Percentiles rank a stretch among this genome's conserved stretches.
phyloP scores from a whole-genome alignment of 2,888 invertebrate species.

The Drosophila atripex region DNA sequence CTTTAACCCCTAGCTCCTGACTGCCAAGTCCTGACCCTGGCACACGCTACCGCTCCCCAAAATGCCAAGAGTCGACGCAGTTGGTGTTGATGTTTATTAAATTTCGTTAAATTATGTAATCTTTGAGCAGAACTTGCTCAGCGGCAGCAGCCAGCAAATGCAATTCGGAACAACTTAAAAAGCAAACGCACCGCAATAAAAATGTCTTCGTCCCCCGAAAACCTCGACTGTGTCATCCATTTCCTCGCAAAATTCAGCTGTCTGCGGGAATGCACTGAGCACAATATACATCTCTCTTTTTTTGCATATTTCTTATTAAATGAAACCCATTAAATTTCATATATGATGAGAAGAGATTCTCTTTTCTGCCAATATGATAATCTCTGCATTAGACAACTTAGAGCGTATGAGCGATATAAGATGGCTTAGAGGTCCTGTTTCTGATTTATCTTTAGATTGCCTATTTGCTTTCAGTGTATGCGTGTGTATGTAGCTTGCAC shows the following conservation, averaged over 20 bases:
- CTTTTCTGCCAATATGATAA: background rate
- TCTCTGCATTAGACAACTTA: background rate
- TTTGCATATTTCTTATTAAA: too few species aligned
- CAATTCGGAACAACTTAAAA: constrained; percentile 81
- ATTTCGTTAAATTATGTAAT: constrained; percentile 79
- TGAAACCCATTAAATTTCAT: background rate
- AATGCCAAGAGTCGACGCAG: constrained; percentile 36
- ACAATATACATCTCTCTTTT: background rate
- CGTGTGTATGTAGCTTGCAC: constrained; percentile 30
- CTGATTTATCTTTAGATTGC: background rate
- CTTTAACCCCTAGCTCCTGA: constrained; percentile 19
- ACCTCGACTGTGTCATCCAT: constrained; percentile 54
- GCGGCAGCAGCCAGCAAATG: constrained; percentile 60
- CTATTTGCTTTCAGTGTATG: constrained; percentile 10
- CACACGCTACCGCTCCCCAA: constrained; percentile 18
- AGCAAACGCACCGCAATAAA: constrained; percentile 77
- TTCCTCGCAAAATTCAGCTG: constrained; percentile 52
- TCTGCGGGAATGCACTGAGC: constrained; percentile 21
- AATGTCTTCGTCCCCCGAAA: constrained; percentile 66
- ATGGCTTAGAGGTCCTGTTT: background rate
- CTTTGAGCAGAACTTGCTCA: constrained; percentile 58
- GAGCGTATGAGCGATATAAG: background rate
- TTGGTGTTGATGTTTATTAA: constrained; percentile 78
- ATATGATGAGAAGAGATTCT: background rate
- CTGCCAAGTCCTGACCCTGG: constrained; percentile 22